Percentiles rank a stretch among this genome's conserved stretches.
Evolutionary conservation across 2,113 vertebrate genomes (phyloP).

Genomic region (Equus przewalskii): DNA sequence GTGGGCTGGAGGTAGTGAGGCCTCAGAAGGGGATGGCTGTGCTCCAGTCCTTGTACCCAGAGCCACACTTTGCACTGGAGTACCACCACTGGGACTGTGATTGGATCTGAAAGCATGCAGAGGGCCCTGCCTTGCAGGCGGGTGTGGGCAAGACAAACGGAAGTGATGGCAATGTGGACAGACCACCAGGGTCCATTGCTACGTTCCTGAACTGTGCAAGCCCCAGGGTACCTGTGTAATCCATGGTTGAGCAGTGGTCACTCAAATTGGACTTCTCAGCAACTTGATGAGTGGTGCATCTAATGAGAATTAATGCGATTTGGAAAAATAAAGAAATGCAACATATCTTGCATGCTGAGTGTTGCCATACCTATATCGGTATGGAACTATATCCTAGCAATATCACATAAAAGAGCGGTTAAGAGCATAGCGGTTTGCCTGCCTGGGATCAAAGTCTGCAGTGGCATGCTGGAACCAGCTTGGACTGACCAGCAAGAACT

Average conservation of each 20-base stretch:
- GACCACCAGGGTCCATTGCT: not conserved
- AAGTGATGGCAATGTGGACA: not conserved
- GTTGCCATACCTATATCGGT: not conserved
- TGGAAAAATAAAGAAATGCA: conserved; percentile 20
- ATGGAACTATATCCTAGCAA: not conserved
- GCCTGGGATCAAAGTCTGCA: not conserved
- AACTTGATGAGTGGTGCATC: not conserved
- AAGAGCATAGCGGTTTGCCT: not conserved
- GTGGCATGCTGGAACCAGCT: not conserved
- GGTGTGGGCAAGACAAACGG: not conserved
- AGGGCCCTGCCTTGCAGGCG: not conserved
- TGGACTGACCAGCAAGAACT: not conserved
- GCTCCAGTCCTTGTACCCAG: not conserved
- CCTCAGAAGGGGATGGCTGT: not conserved
- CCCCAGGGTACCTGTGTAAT: not conserved
- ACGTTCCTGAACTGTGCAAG: not conserved
- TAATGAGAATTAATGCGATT: not conserved
- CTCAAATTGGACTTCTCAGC: not conserved
- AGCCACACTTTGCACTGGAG: not conserved
- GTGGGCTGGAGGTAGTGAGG: not conserved
- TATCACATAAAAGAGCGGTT: not conserved
- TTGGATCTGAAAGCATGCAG: not conserved
- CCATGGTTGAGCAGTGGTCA: accelerated
- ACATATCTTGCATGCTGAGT: not conserved
- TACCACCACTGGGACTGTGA: not conserved